Conservation (phyloP, 1,140 invertebrate species). For the Monomorium pharaonis region DNA sequence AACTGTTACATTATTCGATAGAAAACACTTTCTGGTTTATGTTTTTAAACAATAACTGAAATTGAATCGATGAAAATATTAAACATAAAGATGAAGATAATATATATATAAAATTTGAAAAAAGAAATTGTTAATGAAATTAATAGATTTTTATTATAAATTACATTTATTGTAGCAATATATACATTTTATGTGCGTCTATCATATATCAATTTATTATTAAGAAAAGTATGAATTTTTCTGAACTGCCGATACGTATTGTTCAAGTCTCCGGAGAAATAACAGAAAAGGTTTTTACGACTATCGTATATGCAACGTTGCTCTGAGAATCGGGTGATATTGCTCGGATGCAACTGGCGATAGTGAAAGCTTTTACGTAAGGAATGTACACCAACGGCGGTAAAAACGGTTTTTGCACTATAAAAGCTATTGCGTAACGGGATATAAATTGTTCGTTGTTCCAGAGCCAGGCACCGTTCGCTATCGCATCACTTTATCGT, state of each 20-base stretch:
- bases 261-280: slow-evolving; percentile 9
- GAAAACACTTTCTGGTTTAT: too few relatives aligned
- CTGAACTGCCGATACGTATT: slow-evolving; percentile 5
- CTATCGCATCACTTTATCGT: slow-evolving; percentile 34
- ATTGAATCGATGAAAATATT: too few relatives aligned
- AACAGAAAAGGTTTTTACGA: slow-evolving; percentile 6
- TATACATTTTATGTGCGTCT: not conserved
- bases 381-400: not conserved
- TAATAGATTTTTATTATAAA: not conserved
- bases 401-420: slow-evolving; percentile 19
- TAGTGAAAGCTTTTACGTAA: slow-evolving; percentile 50
- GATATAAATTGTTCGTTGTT: slow-evolving; percentile 45
- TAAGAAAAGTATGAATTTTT: slow-evolving; percentile 19
- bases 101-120: too few relatives aligned
- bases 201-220: not conserved
- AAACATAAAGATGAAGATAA: too few relatives aligned
- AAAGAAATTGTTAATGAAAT: not conserved
- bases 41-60: too few relatives aligned
- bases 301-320: slow-evolving; percentile 14
- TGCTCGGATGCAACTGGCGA: slow-evolving; percentile 1
- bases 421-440: slow-evolving; percentile 43
- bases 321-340: not conserved
- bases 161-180: not conserved
- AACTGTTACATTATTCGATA: too few relatives aligned
- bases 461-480: not conserved